These are phyloP conservation scores for Ictalurus punctatus DNA, from an alignment of 2,113 vertebrate species.

Conservation along the genomic window DNA sequence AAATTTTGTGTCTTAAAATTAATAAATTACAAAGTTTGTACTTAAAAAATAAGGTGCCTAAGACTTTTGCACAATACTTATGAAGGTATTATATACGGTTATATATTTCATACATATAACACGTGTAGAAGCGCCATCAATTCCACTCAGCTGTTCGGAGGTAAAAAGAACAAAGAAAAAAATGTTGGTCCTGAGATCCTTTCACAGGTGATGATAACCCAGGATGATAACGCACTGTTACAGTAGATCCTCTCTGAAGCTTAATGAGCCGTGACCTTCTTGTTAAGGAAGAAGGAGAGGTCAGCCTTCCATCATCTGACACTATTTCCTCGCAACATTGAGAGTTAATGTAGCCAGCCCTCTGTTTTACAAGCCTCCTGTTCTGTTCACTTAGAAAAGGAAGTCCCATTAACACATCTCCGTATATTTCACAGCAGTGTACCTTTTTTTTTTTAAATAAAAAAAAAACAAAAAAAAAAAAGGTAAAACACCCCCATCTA, in stretches of 20 bases:
- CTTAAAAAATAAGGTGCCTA: too few species aligned
- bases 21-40: too few species aligned
- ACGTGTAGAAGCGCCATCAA: not conserved
- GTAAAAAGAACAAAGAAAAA: not conserved
- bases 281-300: conserved; percentile 56
- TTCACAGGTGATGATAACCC: conserved; percentile 31
- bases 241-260: not conserved
- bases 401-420: not conserved
- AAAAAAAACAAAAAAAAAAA: too few species aligned
- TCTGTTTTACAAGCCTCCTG: conserved; percentile 51
- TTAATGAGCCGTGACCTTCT: conserved; percentile 59
- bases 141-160: not conserved
- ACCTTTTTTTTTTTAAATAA: not conserved
- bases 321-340: conserved; percentile 64
- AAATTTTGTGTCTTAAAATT: too few species aligned
- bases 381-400: not conserved
- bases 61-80: too few species aligned
- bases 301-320: conserved; percentile 54
- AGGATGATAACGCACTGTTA: not conserved
- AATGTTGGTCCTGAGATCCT: not conserved
- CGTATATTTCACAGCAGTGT: not conserved
- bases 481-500: not conserved
- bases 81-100: too few species aligned
- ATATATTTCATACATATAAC: too few species aligned
- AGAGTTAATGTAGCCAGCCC: conserved; percentile 65